These are phyloP conservation scores for Adelges cooleyi DNA, from an alignment of 1,140 invertebrate species.

Conservation along the genomic window DNA sequence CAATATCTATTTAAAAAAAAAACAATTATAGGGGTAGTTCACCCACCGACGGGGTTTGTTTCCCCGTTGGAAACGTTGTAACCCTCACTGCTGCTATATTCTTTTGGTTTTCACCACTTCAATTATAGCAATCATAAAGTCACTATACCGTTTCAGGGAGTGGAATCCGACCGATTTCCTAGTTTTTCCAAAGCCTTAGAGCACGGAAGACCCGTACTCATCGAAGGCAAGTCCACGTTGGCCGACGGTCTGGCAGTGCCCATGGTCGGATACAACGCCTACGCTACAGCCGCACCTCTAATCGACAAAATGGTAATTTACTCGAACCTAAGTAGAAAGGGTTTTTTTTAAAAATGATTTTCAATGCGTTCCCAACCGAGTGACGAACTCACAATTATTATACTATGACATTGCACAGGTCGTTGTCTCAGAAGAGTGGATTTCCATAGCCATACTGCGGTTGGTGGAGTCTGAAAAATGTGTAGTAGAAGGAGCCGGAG, in stretches of 20 bases:
- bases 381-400: background rate
- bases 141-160: conserved; percentile 67
- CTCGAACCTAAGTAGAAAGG: background rate
- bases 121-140: no score
- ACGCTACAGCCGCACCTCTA: conserved; percentile 57
- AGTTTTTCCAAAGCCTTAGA: conserved; percentile 67
- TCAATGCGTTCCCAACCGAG: no score
- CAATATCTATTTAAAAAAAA: no score
- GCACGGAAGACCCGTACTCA: conserved; percentile 53
- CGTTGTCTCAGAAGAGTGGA: conserved; percentile 69
- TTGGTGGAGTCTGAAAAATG: conserved; percentile 83
- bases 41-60: background rate
- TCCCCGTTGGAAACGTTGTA: background rate
- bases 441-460: conserved; percentile 76
- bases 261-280: conserved; percentile 78
- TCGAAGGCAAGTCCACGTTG: conserved; percentile 60
- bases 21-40: no score
- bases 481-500: conserved; percentile 87
- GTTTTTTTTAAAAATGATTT: background rate
- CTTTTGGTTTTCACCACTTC: background rate
- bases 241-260: conserved; percentile 88
- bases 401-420: conserved; percentile 40
- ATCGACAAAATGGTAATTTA: conserved; percentile 67
- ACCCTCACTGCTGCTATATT: background rate
- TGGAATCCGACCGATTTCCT: conserved; percentile 79